Conservation (phyloP, 2,113 vertebrate species). For the Muntiacus muntjak region DNA sequence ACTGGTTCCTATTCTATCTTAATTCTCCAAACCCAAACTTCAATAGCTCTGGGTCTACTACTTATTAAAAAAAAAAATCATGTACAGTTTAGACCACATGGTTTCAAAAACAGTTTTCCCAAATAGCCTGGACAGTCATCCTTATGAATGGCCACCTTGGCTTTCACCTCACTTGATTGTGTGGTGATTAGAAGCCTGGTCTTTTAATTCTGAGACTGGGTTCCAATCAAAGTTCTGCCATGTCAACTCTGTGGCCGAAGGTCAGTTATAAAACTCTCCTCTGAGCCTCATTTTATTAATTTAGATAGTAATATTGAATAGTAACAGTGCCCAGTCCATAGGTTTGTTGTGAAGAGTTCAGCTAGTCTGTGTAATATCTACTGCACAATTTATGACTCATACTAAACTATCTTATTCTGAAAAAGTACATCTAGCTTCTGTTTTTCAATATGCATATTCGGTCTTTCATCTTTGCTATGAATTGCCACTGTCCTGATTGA, state of each 20-base stretch:
- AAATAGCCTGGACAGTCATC: not conserved
- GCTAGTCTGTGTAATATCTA: not conserved
- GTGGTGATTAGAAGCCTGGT: not conserved
- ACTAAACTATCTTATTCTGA: not conserved
- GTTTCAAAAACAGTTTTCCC: not conserved
- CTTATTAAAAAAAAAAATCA: not conserved
- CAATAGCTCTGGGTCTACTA: not conserved
- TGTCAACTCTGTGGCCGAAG: not conserved
- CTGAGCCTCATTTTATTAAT: not conserved
- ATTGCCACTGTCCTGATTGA: not conserved
- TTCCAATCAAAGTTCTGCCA: not conserved
- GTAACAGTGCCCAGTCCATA: not conserved
- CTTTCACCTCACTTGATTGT: not conserved
- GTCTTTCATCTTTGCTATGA: not conserved
- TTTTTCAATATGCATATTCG: not conserved
- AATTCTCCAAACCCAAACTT: constrained; percentile 42
- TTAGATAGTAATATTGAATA: not conserved
- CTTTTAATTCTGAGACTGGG: not conserved
- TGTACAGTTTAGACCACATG: not conserved
- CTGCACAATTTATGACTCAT: not conserved
- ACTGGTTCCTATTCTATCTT: constrained; percentile 6
- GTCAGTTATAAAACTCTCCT: not conserved
- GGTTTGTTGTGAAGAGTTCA: not conserved
- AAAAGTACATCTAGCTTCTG: not conserved
- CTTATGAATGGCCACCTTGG: not conserved